Evolutionary conservation across 2,888 invertebrate genomes (phyloP).

Genomic region (Synergus itoensis): DNA sequence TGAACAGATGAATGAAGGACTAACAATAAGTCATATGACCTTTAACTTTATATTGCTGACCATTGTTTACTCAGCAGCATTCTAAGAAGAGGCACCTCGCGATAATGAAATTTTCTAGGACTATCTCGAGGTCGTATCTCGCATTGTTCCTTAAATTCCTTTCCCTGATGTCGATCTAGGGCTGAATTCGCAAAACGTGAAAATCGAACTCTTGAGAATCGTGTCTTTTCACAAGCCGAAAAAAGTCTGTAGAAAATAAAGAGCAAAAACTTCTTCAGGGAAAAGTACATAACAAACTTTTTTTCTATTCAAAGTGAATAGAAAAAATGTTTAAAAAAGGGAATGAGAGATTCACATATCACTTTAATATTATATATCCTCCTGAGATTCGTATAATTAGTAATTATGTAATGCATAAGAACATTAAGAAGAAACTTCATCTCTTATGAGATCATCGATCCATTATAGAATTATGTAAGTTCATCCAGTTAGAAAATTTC

Average conservation of each 20-base stretch:
- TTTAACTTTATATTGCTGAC: too few species aligned
- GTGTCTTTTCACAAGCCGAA: not conserved
- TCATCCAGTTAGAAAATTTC: too few species aligned
- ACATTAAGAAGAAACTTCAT: not conserved
- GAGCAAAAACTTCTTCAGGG: not conserved
- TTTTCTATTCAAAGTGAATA: not conserved
- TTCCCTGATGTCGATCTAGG: slow-evolving; percentile 2
- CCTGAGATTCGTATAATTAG: too few species aligned
- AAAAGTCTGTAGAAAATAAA: too few species aligned
- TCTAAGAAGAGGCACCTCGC: not conserved
- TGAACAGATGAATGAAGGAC: too few species aligned
- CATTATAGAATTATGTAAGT: not conserved
- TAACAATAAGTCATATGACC: too few species aligned
- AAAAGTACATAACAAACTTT: not conserved
- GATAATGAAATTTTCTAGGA: slow-evolving; percentile 37
- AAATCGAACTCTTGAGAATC: not conserved
- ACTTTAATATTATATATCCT: too few species aligned
- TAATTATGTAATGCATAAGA: not conserved
- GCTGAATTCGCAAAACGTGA: slow-evolving; percentile 23
- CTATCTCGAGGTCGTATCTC: slow-evolving; percentile 15
- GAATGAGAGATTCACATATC: too few species aligned
- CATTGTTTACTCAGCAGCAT: too few species aligned
- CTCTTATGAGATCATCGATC: not conserved
- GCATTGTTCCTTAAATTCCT: slow-evolving; percentile 32
- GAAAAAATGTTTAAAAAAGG: not conserved